A percentile compares a stretch with the other conserved stretches of the same genome.
Conservation (phyloP, 2,113 vertebrate species). For the Microtus pennsylvanicus region DNA sequence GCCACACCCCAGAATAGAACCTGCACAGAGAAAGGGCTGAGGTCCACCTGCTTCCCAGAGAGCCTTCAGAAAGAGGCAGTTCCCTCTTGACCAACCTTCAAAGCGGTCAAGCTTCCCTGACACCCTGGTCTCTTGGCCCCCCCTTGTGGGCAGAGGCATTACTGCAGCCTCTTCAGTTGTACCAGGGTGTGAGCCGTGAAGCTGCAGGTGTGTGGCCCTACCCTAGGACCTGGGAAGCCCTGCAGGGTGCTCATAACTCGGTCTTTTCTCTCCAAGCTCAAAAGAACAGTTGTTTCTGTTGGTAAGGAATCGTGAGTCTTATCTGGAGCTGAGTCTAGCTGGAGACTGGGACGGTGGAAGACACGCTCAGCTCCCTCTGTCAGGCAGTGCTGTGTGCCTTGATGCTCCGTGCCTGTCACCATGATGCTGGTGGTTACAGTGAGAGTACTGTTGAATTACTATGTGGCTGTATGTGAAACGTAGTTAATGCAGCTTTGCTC, state of each 20-base stretch:
- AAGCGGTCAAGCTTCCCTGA: neutral
- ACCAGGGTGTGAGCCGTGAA: accelerated
- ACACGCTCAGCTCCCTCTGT: neutral
- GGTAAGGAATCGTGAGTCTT: neutral
- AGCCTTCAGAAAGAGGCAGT: neutral
- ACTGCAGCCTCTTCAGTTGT: neutral
- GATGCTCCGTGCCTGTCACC: neutral
- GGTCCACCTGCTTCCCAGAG: neutral
- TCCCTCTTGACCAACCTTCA: neutral
- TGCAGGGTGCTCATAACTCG: neutral
- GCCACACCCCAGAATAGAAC: neutral
- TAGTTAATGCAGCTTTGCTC: neutral
- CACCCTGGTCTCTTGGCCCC: neutral
- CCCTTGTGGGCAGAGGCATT: constrained; percentile 34
- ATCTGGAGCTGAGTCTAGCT: neutral
- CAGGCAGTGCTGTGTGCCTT: accelerated
- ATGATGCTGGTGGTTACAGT: neutral
- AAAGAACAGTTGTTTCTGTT: neutral
- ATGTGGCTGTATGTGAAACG: neutral
- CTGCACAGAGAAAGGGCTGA: neutral
- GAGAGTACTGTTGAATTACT: neutral
- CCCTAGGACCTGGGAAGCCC: no score
- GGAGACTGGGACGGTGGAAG: neutral
- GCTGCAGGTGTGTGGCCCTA: no score
- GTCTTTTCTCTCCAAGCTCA: neutral